Percentiles rank a stretch among this genome's conserved stretches.
These are phyloP conservation scores for Protobothrops flavoviridis DNA, from an alignment of 2,113 vertebrate species.

Conservation along the genomic window DNA sequence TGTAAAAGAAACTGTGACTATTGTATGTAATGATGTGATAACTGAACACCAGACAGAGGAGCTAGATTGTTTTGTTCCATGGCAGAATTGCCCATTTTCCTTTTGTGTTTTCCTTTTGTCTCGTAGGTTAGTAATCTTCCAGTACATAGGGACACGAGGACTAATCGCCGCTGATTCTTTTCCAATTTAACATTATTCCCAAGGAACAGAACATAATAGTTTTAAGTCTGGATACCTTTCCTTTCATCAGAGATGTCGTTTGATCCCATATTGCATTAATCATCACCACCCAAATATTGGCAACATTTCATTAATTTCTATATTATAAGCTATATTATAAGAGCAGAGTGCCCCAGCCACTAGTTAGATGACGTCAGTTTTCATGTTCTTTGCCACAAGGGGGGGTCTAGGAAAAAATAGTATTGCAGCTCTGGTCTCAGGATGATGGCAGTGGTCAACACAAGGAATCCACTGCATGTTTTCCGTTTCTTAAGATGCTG, in stretches of 20 bases:
- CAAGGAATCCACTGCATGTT: not conserved
- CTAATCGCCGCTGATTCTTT: not conserved
- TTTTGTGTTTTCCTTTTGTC: not conserved
- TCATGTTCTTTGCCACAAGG: not conserved
- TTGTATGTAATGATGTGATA: not conserved
- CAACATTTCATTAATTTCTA: not conserved
- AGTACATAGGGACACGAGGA: not conserved
- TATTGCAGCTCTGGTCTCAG: not conserved
- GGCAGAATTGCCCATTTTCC: not conserved
- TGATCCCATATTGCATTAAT: not conserved
- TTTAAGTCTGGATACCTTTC: not conserved
- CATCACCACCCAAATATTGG: not conserved
- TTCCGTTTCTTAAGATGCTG: not conserved
- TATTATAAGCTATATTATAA: not conserved
- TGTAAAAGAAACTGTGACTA: not conserved
- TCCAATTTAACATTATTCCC: not conserved
- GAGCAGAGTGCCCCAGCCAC: not conserved
- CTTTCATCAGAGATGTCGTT: not conserved
- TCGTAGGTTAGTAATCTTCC: not conserved
- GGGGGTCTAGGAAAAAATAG: not conserved
- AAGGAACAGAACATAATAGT: not conserved
- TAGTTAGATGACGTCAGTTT: not conserved
- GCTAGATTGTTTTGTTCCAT: not conserved
- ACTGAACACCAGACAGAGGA: not conserved
- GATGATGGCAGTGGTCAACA: not conserved